These are phyloP conservation scores for Daphoenositta chrysoptera DNA, from an alignment of 2,113 vertebrate species.

Conservation along the genomic window DNA sequence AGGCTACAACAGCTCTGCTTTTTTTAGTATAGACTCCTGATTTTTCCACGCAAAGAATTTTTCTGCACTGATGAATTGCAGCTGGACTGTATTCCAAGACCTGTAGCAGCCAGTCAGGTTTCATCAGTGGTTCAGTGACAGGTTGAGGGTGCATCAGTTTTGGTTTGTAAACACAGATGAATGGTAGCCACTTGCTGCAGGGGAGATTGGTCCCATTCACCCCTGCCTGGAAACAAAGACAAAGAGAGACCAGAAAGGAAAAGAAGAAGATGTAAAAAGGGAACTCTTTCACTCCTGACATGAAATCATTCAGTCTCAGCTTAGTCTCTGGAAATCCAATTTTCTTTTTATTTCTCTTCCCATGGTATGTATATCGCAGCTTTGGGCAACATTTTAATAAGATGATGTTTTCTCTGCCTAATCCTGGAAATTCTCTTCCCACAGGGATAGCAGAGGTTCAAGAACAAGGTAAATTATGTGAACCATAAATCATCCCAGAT, in stretches of 20 bases:
- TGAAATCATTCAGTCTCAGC: not conserved
- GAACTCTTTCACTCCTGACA: not conserved
- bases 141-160: not conserved
- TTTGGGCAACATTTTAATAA: not conserved
- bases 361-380: not conserved
- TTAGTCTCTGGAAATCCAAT: not conserved
- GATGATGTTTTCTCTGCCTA: not conserved
- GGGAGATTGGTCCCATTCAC: not conserved
- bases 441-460: not conserved
- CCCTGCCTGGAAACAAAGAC: not conserved
- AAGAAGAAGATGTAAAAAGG: not conserved
- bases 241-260: not conserved
- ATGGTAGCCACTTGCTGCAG: not conserved
- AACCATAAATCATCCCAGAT: not conserved
- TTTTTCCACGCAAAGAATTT: not conserved
- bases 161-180: not conserved
- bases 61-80: not conserved
- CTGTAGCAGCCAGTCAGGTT: not conserved
- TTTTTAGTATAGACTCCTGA: not conserved
- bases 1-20: not conserved
- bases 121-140: not conserved
- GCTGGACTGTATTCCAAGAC: not conserved
- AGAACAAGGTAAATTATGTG: not conserved
- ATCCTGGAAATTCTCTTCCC: not conserved
- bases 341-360: conserved; percentile 4